A percentile compares a stretch with the other conserved stretches of the same genome.
Evolutionary conservation across 2,113 vertebrate species (phyloP).

Genomic region (Mobula hypostoma): DNA sequence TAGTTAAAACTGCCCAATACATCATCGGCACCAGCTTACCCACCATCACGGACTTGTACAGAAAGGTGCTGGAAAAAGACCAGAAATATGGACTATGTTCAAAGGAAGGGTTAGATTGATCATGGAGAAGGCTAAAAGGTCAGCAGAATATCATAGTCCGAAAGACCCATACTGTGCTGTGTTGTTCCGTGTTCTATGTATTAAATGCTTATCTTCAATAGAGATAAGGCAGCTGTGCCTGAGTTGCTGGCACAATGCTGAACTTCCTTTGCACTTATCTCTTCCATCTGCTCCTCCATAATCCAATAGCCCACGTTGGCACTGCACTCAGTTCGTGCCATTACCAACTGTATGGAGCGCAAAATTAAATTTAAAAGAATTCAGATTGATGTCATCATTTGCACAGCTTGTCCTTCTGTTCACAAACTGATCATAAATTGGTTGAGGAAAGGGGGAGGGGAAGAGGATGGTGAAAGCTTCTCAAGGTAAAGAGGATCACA

Average conservation of each 20-base stretch:
- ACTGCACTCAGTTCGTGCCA: neutral
- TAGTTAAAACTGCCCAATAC: too few species aligned
- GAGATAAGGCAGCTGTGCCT: neutral
- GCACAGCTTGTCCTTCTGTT: constrained; percentile 24
- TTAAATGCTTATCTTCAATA: neutral
- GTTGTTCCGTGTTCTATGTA: neutral
- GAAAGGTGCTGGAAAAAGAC: too few species aligned
- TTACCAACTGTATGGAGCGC: neutral
- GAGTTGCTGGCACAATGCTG: neutral
- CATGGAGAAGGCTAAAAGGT: too few species aligned
- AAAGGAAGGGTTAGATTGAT: too few species aligned
- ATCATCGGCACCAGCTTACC: too few species aligned
- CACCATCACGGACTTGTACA: too few species aligned
- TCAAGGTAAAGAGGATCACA: neutral
- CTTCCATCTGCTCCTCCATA: constrained; percentile 25
- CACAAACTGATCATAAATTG: neutral
- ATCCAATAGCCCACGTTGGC: neutral
- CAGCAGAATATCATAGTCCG: too few species aligned
- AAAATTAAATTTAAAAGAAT: neutral
- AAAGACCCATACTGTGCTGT: too few species aligned
- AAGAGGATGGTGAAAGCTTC: too few species aligned
- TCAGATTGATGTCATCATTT: neutral
- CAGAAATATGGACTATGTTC: too few species aligned
- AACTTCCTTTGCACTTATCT: neutral
- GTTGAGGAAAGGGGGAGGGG: too few species aligned